Evolutionary conservation across 2,888 invertebrate species (phyloP).

Genomic region (Ophraella communa): DNA sequence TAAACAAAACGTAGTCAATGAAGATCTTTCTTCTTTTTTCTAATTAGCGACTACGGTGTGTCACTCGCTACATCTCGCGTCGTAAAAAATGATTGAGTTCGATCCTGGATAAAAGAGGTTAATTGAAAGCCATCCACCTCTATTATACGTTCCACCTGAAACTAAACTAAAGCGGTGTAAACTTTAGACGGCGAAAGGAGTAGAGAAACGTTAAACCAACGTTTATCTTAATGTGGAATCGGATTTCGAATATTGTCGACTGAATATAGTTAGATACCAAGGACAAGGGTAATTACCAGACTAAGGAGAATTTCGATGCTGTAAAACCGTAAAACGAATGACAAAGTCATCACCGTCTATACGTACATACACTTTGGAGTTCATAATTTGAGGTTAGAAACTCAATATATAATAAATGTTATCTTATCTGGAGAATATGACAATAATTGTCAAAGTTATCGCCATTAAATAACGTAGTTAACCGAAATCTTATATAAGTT

Average conservation of each 20-base stretch:
- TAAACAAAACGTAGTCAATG: no score
- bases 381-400: background rate
- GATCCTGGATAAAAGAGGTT: constrained; percentile 48
- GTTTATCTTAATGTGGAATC: constrained; percentile 44
- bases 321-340: constrained; percentile 2
- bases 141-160: constrained; percentile 57
- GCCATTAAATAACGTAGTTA: no score
- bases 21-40: no score
- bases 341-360: background rate
- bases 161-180: constrained; percentile 49
- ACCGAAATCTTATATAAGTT: no score
- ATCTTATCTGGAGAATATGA: no score
- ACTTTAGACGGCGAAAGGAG: constrained; percentile 50
- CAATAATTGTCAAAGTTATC: no score
- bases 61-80: background rate
- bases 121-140: constrained; percentile 59
- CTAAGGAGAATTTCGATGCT: constrained; percentile 8
- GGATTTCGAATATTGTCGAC: constrained; percentile 24
- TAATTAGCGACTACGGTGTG: no score
- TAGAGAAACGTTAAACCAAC: constrained; percentile 40
- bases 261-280: constrained; percentile 14
- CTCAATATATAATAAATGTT: background rate
- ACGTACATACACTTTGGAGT: background rate
- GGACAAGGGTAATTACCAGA: constrained; percentile 21
- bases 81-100: constrained; percentile 16